A percentile compares a stretch with the other conserved stretches of the same genome.
These are phyloP conservation scores for Alexandromys fortis DNA, from an alignment of 2,113 vertebrate genomes.

Conservation along the genomic window DNA sequence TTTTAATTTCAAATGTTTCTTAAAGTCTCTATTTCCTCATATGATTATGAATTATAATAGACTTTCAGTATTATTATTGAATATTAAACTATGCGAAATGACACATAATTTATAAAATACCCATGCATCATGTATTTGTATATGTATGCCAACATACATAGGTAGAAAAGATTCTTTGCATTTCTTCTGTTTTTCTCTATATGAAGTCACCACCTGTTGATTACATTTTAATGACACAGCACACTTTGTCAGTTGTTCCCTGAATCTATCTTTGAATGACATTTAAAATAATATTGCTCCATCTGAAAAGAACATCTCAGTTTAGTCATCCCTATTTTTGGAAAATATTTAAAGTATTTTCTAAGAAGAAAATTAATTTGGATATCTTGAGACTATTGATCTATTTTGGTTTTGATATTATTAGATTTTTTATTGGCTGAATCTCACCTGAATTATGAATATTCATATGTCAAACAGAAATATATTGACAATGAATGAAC, in stretches of 20 bases:
- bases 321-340: background rate
- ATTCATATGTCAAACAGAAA: background rate
- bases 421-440: constrained; percentile 12
- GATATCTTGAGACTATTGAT: background rate
- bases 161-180: background rate
- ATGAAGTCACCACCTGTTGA: background rate
- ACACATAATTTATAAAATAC: background rate
- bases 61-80: background rate
- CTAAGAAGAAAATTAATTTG: background rate
- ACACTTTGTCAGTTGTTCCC: background rate
- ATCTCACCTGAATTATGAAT: background rate
- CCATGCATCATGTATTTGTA: background rate
- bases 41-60: background rate
- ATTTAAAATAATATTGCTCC: background rate
- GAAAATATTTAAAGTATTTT: background rate
- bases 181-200: constrained; percentile 25
- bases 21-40: background rate
- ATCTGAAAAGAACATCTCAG: background rate
- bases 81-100: background rate
- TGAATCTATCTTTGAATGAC: background rate
- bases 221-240: background rate
- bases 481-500: background rate
- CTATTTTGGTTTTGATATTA: background rate
- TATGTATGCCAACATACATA: background rate
- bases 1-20: background rate